Evolutionary conservation across 2,888 invertebrate genomes (phyloP), one percentile per base, ranked within the genome.

Genomic region (Lithophane ornitopus): DNA sequence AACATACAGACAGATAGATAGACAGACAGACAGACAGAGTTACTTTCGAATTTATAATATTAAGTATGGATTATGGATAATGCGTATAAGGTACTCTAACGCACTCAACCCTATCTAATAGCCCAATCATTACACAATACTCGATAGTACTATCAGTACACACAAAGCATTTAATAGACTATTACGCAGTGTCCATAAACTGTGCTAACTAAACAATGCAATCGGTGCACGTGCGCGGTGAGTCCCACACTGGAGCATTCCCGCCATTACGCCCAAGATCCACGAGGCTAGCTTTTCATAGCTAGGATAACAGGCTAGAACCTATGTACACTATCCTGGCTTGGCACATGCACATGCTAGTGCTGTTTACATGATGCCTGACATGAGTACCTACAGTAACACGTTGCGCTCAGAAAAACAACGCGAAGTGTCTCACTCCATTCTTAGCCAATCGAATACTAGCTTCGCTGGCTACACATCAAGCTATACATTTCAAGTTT

Each of bases 141-240:
- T 46, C 59, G 80, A 81, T 81, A 69, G 77, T 69, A 79, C 44
- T 79, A 83, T 83, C 73, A 67, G 69, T 69, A 69, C 28, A 75
- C 65, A 69, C 22, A 70, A 71, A 66, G 34, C 71, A 58, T 84
- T 70, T 74, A 79, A 74, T 71, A 71, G 76, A 61, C 81, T 69
- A 81, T 74, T 77, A 77, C 41, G 72, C 39, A 58, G 62, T 77
- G 73, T 74, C 82, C 65, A 85, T 74, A 76, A 78, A 77, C 70
- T 66, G 68, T 73, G 71, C 71, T 77, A 84, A 85, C 72, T 75
- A 82, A 75, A 83, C 83, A 78, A 85, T 62, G 62, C 78, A 81
- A 73, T 71, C 68, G 58, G 41, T 70, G 86, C 84, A 84, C 81
- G 84, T 86, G 81, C 75, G 76, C 75, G 76, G 71, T 75, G 74